Evolutionary conservation across 2,888 invertebrate genomes (phyloP).

Genomic region (Pediacus dermestoides): DNA sequence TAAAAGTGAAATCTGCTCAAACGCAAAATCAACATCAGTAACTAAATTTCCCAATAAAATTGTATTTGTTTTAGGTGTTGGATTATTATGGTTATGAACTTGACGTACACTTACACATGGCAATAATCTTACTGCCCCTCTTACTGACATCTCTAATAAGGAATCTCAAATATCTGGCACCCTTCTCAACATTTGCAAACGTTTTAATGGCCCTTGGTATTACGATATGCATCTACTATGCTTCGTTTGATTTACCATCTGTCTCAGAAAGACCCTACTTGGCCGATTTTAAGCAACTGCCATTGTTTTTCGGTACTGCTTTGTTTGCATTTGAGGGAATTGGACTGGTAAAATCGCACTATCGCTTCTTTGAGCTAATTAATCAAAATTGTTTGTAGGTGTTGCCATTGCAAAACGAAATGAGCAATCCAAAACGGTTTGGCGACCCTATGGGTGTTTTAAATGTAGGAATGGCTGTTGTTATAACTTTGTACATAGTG

Average conservation of each 20-base stretch:
- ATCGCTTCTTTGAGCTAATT: constrained; percentile 18
- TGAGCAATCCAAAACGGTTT: constrained; percentile 76
- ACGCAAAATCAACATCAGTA: too few species aligned
- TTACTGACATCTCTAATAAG: constrained; percentile 71
- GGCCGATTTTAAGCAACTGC: constrained; percentile 60
- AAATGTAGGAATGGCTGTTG: constrained; percentile 83
- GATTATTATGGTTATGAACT: constrained; percentile 60
- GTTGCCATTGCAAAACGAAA: constrained; percentile 90
- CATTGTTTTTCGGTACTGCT: constrained; percentile 93
- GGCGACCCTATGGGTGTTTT: constrained; percentile 78
- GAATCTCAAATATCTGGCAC: constrained; percentile 72
- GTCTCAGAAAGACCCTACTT: constrained; percentile 58
- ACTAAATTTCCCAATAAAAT: constrained; percentile 2
- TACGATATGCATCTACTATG: constrained; percentile 73
- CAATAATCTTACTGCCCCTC: constrained; percentile 68
- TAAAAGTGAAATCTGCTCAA: too few species aligned
- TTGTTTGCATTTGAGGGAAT: constrained; percentile 98
- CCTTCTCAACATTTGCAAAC: constrained; percentile 76
- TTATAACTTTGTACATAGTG: constrained; percentile 71
- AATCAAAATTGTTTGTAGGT: constrained; percentile 56
- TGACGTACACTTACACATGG: constrained; percentile 70
- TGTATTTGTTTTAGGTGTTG: constrained; percentile 57
- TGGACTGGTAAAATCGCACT: constrained; percentile 76
- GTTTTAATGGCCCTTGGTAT: constrained; percentile 71
- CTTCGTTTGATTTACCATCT: constrained; percentile 68